Evolutionary conservation across 2,888 invertebrate species (phyloP).

Genomic region (Phorcus lineatus): DNA sequence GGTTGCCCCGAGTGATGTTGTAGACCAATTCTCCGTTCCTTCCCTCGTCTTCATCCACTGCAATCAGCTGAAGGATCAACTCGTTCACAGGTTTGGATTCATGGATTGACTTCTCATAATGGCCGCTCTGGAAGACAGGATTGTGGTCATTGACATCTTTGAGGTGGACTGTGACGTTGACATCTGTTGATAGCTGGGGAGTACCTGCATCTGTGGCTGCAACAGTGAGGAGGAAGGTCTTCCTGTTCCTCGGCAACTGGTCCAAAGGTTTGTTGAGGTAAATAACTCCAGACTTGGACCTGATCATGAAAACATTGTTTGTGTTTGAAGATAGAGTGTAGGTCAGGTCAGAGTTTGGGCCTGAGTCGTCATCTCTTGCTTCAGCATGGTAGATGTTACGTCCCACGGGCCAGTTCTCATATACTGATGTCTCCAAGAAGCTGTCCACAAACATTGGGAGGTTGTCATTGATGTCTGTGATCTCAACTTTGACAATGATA

Average conservation of each 20-base stretch:
- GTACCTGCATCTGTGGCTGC: slow-evolving; percentile 65
- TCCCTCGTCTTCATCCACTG: slow-evolving; percentile 68
- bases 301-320: slow-evolving; percentile 86
- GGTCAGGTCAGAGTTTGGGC: slow-evolving; percentile 89
- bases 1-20: slow-evolving; percentile 89
- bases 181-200: slow-evolving; percentile 51
- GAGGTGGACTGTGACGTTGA: slow-evolving; percentile 76
- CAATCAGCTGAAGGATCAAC: slow-evolving; percentile 76
- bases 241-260: slow-evolving; percentile 38
- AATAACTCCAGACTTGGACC: slow-evolving; percentile 90
- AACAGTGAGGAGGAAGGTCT: slow-evolving; percentile 49
- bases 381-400: slow-evolving; percentile 92
- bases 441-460: slow-evolving; percentile 80
- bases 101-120: slow-evolving; percentile 92
- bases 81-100: slow-evolving; percentile 94
- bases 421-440: slow-evolving; percentile 81
- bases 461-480: slow-evolving; percentile 94
- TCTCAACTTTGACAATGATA: slow-evolving; percentile 86
- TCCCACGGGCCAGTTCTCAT: slow-evolving; percentile 94
- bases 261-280: slow-evolving; percentile 85
- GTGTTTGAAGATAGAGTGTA: slow-evolving; percentile 89
- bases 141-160: slow-evolving; percentile 97
- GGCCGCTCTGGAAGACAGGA: slow-evolving; percentile 92
- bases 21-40: slow-evolving; percentile 65
- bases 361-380: slow-evolving; percentile 91